phyloP scores from a whole-genome alignment of 1,140 invertebrate species.

The Tetragnatha versicolor region DNA sequence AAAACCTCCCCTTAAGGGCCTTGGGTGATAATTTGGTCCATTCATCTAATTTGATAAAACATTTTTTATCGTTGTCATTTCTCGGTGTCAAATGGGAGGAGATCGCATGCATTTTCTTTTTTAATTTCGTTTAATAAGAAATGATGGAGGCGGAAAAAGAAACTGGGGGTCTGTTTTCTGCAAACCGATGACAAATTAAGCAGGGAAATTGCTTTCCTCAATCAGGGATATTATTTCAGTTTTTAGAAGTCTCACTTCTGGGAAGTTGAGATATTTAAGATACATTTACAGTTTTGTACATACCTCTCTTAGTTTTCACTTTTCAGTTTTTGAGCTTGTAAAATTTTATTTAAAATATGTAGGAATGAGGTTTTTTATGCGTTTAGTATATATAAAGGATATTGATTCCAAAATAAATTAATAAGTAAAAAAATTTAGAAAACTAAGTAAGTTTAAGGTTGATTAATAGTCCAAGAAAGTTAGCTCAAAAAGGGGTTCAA shows the following conservation, averaged over 20 bases:
- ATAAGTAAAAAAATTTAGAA: too few relatives aligned
- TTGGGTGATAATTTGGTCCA: constrained; percentile 3
- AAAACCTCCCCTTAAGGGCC: constrained; percentile 4
- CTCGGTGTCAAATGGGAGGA: background rate
- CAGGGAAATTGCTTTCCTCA: constrained; percentile 45
- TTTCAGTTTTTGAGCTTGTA: too few relatives aligned
- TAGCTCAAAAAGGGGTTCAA: too few relatives aligned
- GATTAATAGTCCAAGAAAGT: too few relatives aligned
- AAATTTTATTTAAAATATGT: too few relatives aligned
- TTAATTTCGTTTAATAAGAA: constrained; percentile 41
- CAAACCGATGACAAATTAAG: constrained; percentile 28
- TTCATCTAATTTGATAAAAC: constrained; percentile 47
- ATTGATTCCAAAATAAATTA: too few relatives aligned
- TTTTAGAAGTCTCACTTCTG: background rate
- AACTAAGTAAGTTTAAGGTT: too few relatives aligned
- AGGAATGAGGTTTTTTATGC: too few relatives aligned
- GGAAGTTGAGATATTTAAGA: constrained; percentile 12
- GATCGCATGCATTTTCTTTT: background rate
- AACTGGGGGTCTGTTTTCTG: constrained; percentile 20
- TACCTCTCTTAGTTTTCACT: too few relatives aligned
- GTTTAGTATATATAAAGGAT: too few relatives aligned
- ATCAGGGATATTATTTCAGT: background rate
- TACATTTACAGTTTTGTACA: too few relatives aligned
- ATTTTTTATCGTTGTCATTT: constrained; percentile 3
- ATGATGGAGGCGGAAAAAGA: constrained; percentile 5